phyloP scores from a whole-genome alignment of 1,140 invertebrate genomes.

The Chlorops oryzae region DNA sequence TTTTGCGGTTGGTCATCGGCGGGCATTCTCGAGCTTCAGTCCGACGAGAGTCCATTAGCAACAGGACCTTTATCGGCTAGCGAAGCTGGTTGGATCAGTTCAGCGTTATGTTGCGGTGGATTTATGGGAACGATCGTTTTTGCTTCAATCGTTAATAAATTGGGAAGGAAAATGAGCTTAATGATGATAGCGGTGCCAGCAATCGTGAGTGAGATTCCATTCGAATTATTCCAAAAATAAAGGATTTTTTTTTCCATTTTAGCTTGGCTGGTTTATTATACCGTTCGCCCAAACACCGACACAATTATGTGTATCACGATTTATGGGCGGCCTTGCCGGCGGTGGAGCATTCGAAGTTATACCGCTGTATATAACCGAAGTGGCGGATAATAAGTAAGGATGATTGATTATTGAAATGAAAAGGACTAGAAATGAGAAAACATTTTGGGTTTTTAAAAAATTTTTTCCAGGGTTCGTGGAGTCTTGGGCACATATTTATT shows the following conservation, averaged over 20 bases:
- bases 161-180: slow-evolving; percentile 30
- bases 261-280: slow-evolving; percentile 44
- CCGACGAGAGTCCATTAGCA: slow-evolving; percentile 21
- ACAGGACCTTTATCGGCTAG: slow-evolving; percentile 26
- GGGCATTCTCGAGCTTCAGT: slow-evolving; percentile 47
- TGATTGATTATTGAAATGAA: background rate
- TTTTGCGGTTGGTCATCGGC: slow-evolving; percentile 49
- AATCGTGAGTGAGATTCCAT: slow-evolving; percentile 24
- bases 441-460: background rate
- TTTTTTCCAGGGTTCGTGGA: slow-evolving; percentile 40
- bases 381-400: slow-evolving; percentile 44
- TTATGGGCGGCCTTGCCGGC: slow-evolving; percentile 47
- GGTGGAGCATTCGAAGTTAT: slow-evolving; percentile 48
- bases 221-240: background rate
- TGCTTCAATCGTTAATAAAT: slow-evolving; percentile 51
- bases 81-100: slow-evolving; percentile 51
- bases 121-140: slow-evolving; percentile 48
- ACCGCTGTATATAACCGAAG: slow-evolving; percentile 49
- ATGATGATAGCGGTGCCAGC: slow-evolving; percentile 32
- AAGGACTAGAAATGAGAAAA: background rate
- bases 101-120: slow-evolving; percentile 49
- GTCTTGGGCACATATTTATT: slow-evolving; percentile 52
- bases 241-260: background rate
- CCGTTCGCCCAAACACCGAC: slow-evolving; percentile 40
- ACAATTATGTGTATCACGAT: slow-evolving; percentile 43